phyloP scores from a whole-genome alignment of 2,113 vertebrate species.

The Accipiter virgatus region DNA sequence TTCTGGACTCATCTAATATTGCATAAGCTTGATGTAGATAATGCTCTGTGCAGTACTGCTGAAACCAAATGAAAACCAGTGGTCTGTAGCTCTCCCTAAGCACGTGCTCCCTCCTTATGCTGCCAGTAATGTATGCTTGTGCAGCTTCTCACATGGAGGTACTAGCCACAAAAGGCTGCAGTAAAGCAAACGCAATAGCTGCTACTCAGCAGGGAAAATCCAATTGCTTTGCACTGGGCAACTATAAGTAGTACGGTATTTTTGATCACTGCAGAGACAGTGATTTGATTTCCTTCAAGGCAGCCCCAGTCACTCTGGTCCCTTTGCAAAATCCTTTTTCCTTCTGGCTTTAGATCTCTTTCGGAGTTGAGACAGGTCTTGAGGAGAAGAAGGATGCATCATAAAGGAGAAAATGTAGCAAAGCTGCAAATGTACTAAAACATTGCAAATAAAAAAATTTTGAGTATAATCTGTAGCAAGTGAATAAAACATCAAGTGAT shows the following conservation, averaged over 20 bases:
- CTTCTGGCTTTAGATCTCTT: background rate
- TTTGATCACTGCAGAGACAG: background rate
- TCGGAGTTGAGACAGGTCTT: background rate
- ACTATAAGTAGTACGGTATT: background rate
- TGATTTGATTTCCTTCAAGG: background rate
- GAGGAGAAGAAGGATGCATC: background rate
- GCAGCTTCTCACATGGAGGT: background rate
- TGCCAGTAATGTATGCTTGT: background rate
- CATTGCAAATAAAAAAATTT: background rate
- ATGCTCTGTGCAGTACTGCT: background rate
- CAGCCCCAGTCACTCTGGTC: background rate
- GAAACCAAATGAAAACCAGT: background rate
- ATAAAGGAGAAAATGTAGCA: background rate
- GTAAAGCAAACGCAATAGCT: background rate
- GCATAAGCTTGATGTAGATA: background rate
- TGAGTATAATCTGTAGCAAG: background rate
- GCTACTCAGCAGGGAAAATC: background rate
- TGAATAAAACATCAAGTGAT: background rate
- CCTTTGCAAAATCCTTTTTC: background rate
- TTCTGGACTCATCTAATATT: background rate
- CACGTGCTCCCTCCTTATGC: background rate
- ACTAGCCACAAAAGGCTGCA: background rate
- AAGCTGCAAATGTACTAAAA: background rate
- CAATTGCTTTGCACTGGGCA: background rate
- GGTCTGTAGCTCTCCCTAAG: background rate